Conservation (phyloP, 2,888 invertebrate species). For the Ennomos fuscantarius region DNA sequence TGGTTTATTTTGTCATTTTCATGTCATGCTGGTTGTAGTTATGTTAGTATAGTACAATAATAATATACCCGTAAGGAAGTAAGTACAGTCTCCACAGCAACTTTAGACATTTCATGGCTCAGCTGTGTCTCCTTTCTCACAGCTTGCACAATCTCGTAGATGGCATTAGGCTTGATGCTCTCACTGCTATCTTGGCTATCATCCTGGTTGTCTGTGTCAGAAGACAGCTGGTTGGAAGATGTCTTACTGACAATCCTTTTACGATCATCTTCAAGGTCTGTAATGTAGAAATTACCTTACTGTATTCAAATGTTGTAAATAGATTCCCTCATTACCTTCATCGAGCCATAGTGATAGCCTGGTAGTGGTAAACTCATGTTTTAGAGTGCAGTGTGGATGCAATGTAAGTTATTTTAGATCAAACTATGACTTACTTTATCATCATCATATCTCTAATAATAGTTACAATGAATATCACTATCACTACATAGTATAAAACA, state of each 20-base stretch:
- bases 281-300: slow-evolving; percentile 5
- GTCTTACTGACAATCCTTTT: slow-evolving; percentile 54
- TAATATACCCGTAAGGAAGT: slow-evolving; percentile 72
- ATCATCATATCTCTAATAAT: too few relatives aligned
- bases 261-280: slow-evolving; percentile 57
- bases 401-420: too few relatives aligned
- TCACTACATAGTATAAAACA: too few relatives aligned
- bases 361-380: too few relatives aligned
- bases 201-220: slow-evolving; percentile 78
- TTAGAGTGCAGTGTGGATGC: too few relatives aligned
- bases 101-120: slow-evolving; percentile 93
- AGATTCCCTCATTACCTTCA: too few relatives aligned
- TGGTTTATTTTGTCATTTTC: too few relatives aligned
- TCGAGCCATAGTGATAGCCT: too few relatives aligned
- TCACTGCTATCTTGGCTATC: slow-evolving; percentile 81
- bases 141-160: slow-evolving; percentile 92
- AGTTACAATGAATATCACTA: too few relatives aligned
- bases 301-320: too few relatives aligned
- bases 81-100: slow-evolving; percentile 92
- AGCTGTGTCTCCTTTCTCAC: slow-evolving; percentile 93
- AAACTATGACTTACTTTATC: too few relatives aligned
- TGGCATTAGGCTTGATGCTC: slow-evolving; percentile 79
- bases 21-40: too few relatives aligned
- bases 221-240: slow-evolving; percentile 68
- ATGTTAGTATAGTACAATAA: not conserved